Conservation (phyloP, 1,140 invertebrate species). For the Heterodera schachtii region DNA sequence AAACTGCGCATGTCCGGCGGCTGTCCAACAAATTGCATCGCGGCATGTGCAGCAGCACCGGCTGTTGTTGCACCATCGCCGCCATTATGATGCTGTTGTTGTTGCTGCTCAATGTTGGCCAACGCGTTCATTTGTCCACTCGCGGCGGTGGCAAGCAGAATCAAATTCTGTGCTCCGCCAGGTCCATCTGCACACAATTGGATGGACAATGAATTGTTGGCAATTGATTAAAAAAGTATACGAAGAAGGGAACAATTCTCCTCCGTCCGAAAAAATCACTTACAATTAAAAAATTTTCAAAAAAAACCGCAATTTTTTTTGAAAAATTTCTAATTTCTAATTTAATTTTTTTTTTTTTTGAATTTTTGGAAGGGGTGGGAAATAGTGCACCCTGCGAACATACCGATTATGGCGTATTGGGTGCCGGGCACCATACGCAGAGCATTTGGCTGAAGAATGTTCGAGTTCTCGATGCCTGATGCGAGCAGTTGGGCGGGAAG, state of each 20-base stretch:
- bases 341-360: no score
- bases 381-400: no score
- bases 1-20: neutral
- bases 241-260: no score
- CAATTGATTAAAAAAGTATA: no score
- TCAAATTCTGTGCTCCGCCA: neutral
- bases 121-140: neutral
- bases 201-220: no score
- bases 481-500: neutral
- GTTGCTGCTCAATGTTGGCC: neutral
- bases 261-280: no score
- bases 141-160: neutral
- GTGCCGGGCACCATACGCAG: neutral
- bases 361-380: no score
- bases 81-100: neutral
- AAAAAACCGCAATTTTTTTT: no score
- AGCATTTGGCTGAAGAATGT: neutral
- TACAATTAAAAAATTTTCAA: no score
- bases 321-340: no score
- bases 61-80: no score
- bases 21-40: neutral
- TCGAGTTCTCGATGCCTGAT: neutral
- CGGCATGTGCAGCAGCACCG: neutral
- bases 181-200: neutral
- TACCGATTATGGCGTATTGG: neutral